These are phyloP conservation scores for Epiblema foenella DNA, from an alignment of 2,888 invertebrate genomes.

Conservation along the genomic window DNA sequence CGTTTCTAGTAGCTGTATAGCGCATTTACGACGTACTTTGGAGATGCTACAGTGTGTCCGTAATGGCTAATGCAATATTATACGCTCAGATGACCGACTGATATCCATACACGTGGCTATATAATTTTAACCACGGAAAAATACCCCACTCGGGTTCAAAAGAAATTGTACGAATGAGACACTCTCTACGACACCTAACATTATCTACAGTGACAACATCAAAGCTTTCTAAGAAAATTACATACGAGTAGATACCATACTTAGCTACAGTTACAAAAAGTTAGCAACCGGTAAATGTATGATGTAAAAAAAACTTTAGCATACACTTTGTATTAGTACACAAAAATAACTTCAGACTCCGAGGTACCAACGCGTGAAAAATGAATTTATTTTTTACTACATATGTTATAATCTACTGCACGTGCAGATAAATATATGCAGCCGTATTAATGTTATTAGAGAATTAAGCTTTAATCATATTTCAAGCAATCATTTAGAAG, in stretches of 20 bases:
- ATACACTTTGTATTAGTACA: background rate
- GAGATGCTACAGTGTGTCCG: slow-evolving; percentile 79
- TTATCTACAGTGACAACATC: slow-evolving; percentile 70
- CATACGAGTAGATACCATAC: background rate
- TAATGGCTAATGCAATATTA: slow-evolving; percentile 83
- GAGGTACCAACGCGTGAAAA: background rate
- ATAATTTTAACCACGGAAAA: slow-evolving; percentile 74
- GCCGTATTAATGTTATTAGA: background rate
- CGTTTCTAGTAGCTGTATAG: slow-evolving; percentile 82
- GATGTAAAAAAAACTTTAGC: background rate
- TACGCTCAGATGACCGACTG: slow-evolving; percentile 77
- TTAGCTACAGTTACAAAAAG: background rate
- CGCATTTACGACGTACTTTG: slow-evolving; percentile 82
- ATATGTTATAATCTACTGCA: slow-evolving; percentile 4
- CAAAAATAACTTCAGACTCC: background rate
- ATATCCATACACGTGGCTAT: slow-evolving; percentile 78
- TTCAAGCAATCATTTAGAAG: background rate
- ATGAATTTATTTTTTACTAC: background rate
- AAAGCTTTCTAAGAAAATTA: slow-evolving; percentile 71
- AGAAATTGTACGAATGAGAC: slow-evolving; percentile 68
- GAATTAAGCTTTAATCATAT: background rate
- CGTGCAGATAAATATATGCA: background rate
- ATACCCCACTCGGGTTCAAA: slow-evolving; percentile 74
- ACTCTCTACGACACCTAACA: slow-evolving; percentile 67
- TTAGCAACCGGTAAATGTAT: background rate